These are phyloP conservation scores for Caenorhabditis elegans DNA, from an alignment of 1,140 invertebrate species.

Conservation along the genomic window WBcel235 BX284602.5:5751501-5752000, in stretches of 20 bases:
- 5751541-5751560: conserved; percentile 15
- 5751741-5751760: conserved; percentile 17
- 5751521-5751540: conserved; percentile 9
- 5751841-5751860: neutral
- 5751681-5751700: too few species aligned
- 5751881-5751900: conserved; percentile 38
- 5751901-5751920: conserved; percentile 19
- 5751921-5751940: conserved; percentile 17
- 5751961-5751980: conserved; percentile 11
- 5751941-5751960: conserved; percentile 24
- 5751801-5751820: conserved; percentile 22
- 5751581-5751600: conserved; percentile 18
- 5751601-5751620: neutral
- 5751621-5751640: neutral
- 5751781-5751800: conserved; percentile 26
- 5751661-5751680: too few species aligned
- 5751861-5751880: too few species aligned
- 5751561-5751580: neutral
- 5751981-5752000: neutral
- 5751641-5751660: too few species aligned
- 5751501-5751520: neutral
- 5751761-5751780: conserved; percentile 10
- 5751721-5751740: conserved; percentile 27
- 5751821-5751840: conserved; percentile 32
- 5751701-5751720: too few species aligned